Base-by-base conservation (phyloP, 1,140 invertebrate species). In the Zaprionus taronus region DNA sequence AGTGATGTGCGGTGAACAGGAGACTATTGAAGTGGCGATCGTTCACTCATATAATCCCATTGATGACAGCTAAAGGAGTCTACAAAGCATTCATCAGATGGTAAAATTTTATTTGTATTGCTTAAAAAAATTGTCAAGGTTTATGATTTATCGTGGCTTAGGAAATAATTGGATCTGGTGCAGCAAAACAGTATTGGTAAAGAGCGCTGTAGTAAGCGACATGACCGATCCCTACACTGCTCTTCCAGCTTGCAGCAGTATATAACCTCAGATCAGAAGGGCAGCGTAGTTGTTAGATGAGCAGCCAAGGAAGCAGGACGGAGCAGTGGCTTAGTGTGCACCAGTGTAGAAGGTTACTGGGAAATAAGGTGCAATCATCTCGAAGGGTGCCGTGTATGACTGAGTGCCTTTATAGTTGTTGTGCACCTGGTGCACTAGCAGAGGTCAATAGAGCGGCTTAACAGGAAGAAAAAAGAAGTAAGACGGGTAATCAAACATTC, bases 281-380 rank as follows among this genome's bases (percentile, higher is more conserved):
- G 77, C 47, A 26, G 69, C 74, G 22, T 68, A 74, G 6, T 63
- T 63, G 78, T 92, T 3, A 67, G 20, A 1, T 67, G 91, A 51
- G 91, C 66, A 3, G 62, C 41, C 55, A 79, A 34, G n/a, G 55
- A 84, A 55, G 78, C 74, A 12, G 93, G 91, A 24, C n/a, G 71
- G 66, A 56, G 93, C 93, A 74, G 92, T 92, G 56, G 93, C 67
- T 31, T 91, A 41, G 91, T 34, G 81, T 41, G 89, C 80, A 15
- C 84, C 76, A 6, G 85, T 79, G 6, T 83, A 79, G 36, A 81
- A 86, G 49, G 81, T 79, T 57, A 85, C 81, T 28, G 85, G 85
- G 22, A 89, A 93, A 71, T 93, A 93, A 69, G 94, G 94, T n/a
- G 63, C 75, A 20, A 79, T 60, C 64, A 91, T 91, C 57, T 82